Evolutionary conservation across 1,140 invertebrate genomes (phyloP), one percentile per base, ranked within the genome.

Genomic region (Bombyx mandarina): DNA sequence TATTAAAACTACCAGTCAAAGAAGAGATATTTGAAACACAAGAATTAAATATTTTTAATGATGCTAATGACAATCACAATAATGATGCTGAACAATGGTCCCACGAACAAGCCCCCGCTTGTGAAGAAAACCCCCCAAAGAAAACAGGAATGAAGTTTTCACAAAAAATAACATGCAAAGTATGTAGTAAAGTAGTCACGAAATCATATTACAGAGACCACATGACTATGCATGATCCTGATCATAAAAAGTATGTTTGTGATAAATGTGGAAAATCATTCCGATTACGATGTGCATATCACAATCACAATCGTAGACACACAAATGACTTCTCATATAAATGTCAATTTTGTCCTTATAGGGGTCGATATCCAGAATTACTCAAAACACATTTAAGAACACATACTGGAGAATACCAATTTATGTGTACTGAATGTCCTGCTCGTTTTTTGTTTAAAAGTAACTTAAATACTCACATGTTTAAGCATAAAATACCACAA

Each of bases 371-470:
- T 68, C 65, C 62, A 3, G 79, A 80, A 53, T 57, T 79, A 4
- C 62, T 90, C 12, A 88, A 82, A 63, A 86, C 79, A 43, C 89
- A 89, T 57, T 88, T 89, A 81, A 66, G 87, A 51, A 85, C 80
- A 6, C 89, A 89, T 53, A 88, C 85, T 49, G 84, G 82, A 57
- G 89, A 86, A 68, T 88, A 83, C 52, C 77, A 83, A 47, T 90
- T 89, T 55, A 79, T 81, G 77, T 90, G 89, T 66, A 86, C 89
- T 44, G 77, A 88, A 71, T 90, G 89, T 60, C 79, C 81, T 3
- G 89, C 89, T 45, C 67, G 82, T 48, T 90, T 89, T 58, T 66
- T 88, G 6, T 89, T 88, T 62, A 88, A 87, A 55, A 88, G 88
- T 57, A 89, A 90, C 64, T 69, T 90, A 35, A 88, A 89, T 10